Base-by-base conservation (phyloP, 2,888 invertebrate genomes). In the Hirtodrosophila trivittata region DNA sequence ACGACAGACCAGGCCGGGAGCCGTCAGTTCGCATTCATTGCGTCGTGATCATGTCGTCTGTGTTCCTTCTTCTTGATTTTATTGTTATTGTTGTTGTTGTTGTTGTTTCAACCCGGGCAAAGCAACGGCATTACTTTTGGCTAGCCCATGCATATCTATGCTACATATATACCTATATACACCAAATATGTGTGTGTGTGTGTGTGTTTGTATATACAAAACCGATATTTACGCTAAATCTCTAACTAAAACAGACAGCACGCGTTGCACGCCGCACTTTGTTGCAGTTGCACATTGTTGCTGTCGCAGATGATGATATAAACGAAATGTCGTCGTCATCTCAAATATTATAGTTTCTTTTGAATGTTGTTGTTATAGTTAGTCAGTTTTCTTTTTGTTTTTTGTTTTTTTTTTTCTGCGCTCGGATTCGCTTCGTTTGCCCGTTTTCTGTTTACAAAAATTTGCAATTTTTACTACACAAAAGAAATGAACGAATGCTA, bases 321-420 rank as follows among this genome's bases (percentile, higher is more conserved):
- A 84, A 84, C 78, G 78, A 71, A 82, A 68, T 84, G 76, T 84
- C 78, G 82, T 81, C 76, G 78, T 75, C 62, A 69, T 67, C 50
- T 71, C 18, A 38, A 12, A 57, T 68, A 42, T 56, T 68, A 39
- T 67, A 28, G 37, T 49, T 63, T 32, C 6, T 45, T 14, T 18
- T 49, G 28, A 8, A 41, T 55, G 13, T 42, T 50, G 39, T 59
- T 64, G 47, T 49, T 49, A 33, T 41, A 45, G 33, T 47, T 45
- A 45, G 49, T 56, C 30, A 58, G 46, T 67, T 74, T 64, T n/a
- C n/a, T n/a, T n/a, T n/a, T n/a, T n/a, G n/a, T n/a, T n/a, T n/a
- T n/a, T n/a, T n/a, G n/a, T n/a, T n/a, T n/a, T n/a, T n/a, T n/a
- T n/a, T n/a, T 60, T 69, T 58, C 38, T 77, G 58, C 77, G 77